Percentiles rank a stretch among this genome's conserved stretches.
These are phyloP conservation scores for Ahaetulla prasina DNA, from an alignment of 2,113 vertebrate genomes.

Conservation along the genomic window DNA sequence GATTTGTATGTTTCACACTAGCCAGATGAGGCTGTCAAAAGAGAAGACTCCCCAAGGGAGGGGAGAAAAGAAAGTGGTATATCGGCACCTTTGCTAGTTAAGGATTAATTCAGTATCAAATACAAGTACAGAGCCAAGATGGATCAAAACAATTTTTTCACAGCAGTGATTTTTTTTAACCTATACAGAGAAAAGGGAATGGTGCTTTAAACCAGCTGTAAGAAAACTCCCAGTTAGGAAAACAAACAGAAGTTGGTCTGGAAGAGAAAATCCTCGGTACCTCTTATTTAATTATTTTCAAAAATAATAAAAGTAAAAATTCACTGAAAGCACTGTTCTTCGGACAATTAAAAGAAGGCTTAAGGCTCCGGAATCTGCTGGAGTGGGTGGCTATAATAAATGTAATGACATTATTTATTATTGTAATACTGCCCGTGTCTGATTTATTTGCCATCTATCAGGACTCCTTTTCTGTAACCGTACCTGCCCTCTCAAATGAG, in stretches of 20 bases:
- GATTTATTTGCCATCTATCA: not conserved
- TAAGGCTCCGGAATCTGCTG: not conserved
- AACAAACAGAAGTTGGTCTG: not conserved
- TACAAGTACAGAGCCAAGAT: not conserved
- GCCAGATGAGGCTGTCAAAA: not conserved
- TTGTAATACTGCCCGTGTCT: not conserved
- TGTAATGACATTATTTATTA: not conserved
- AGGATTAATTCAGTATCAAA: not conserved
- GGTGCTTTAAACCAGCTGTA: not conserved
- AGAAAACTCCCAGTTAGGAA: not conserved
- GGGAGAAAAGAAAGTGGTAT: not conserved
- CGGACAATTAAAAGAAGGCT: not conserved
- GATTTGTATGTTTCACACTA: not conserved
- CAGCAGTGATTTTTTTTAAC: not conserved
- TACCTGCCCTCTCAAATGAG: not conserved
- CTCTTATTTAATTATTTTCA: not conserved
- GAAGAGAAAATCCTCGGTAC: not conserved
- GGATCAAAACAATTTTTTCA: not conserved
- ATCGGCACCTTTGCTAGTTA: not conserved
- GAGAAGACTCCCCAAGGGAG: not conserved
- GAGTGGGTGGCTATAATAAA: not conserved
- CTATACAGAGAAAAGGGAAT: not conserved
- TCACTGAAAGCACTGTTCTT: not conserved
- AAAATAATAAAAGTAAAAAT: not conserved
- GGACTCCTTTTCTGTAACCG: not conserved